phyloP scores from a whole-genome alignment of 37 sponge, comb jelly and placozoan species.

The Eunapius fragilis region DNA sequence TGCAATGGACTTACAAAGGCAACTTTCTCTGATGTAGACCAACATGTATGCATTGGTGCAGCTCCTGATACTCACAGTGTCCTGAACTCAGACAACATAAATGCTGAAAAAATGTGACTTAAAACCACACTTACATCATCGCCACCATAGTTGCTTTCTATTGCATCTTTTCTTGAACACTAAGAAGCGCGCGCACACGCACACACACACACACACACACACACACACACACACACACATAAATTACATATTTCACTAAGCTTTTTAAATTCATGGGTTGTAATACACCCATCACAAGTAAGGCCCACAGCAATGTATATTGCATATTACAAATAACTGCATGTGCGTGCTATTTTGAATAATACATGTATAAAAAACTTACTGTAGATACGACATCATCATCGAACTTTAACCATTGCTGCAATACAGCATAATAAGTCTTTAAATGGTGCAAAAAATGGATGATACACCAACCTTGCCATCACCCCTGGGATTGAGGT shows the following conservation, averaged over 20 bases:
- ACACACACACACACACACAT: neutral
- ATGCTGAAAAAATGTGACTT: neutral
- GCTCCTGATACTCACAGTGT: constrained; percentile 65
- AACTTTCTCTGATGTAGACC: constrained; percentile 89
- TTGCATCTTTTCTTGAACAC: constrained; percentile 91
- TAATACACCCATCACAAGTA: too few species aligned
- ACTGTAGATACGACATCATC: constrained; percentile 97
- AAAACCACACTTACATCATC: constrained; percentile 58
- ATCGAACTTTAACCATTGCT: constrained; percentile 98
- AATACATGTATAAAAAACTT: neutral
- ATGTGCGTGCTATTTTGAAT: neutral
- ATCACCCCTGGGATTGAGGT: constrained; percentile 87
- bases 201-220: too few species aligned
- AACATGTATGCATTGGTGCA: constrained; percentile 99
- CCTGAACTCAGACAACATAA: constrained; percentile 28
- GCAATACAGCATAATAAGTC: neutral
- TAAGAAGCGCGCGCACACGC: neutral
- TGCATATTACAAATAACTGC: too few species aligned
- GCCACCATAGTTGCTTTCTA: constrained; percentile 96
- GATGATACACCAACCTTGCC: constrained; percentile 70
- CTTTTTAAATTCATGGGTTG: too few species aligned
- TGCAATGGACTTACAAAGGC: constrained; percentile 45
- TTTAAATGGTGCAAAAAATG: neutral
- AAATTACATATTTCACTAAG: neutral
- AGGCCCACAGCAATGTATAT: too few species aligned